phyloP scores from a whole-genome alignment of 2,888 invertebrate genomes.

The Mechanitis mazaeus region DNA sequence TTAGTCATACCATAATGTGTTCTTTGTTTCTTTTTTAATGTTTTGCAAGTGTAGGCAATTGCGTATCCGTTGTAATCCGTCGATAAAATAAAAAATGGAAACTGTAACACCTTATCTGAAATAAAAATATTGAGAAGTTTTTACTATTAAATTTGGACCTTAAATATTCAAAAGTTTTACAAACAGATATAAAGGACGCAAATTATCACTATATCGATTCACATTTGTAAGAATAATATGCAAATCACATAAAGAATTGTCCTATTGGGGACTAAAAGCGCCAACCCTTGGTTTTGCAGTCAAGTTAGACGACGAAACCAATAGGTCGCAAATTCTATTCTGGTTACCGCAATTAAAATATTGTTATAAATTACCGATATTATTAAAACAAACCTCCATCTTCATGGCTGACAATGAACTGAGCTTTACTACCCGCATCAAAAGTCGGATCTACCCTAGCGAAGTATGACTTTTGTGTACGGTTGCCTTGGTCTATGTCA shows the following conservation, averaged over 20 bases:
- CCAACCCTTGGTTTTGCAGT: too few relatives aligned
- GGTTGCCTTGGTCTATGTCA: constrained; percentile 49
- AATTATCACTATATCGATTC: too few relatives aligned
- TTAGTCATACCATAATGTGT: constrained; percentile 56
- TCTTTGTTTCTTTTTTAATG: constrained; percentile 53
- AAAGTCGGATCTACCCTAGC: constrained; percentile 68
- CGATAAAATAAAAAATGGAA: constrained; percentile 58
- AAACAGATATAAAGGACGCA: too few relatives aligned
- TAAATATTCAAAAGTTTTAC: too few relatives aligned
- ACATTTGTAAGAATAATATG: background rate
- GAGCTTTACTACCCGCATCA: constrained; percentile 60
- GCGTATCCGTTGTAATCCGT: constrained; percentile 64
- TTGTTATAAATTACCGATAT: too few relatives aligned
- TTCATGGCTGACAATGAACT: constrained; percentile 65
- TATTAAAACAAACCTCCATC: constrained; percentile 47
- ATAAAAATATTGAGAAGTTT: constrained; percentile 19
- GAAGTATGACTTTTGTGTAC: constrained; percentile 64
- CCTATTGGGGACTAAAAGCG: background rate
- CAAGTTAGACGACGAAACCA: too few relatives aligned
- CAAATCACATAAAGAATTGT: background rate
- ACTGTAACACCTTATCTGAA: constrained; percentile 64
- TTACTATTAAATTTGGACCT: too few relatives aligned
- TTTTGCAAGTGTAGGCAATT: constrained; percentile 65
- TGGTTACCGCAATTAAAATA: too few relatives aligned
- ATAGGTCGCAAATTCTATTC: too few relatives aligned